Base-by-base conservation (phyloP, 2,888 invertebrate species). In the Ichneumoninae sp. region DNA sequence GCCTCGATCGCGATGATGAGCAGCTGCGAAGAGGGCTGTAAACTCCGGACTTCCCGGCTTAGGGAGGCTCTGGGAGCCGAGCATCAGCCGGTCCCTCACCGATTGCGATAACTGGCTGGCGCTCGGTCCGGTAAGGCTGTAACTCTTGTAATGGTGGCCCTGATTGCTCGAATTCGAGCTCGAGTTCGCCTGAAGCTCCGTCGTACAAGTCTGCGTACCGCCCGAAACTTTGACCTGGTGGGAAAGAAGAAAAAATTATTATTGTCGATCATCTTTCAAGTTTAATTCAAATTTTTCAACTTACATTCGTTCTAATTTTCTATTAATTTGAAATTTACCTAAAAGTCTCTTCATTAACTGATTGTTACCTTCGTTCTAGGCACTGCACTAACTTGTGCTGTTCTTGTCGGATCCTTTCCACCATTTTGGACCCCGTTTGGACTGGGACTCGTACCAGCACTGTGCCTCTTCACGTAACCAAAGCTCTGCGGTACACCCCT, bases 41-140 rank as follows among this genome's bases (percentile, higher is more conserved):
- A 96, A 96, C 90, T 96, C 95, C 87, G 96, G 96, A 80, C 96
- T 96, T 84, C 96, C 96, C 6, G 96, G 96, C 92, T 98, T 98
- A 0, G 97, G 97, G 83, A 97, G 94, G 89, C 97, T 97, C 92
- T 97, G 97, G 0, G 97, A 97, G n/a, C 97, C 97, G 83, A 97
- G 96, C 94, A 96, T 95, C 70, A 98, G 94, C 74, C 98, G 95
- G 92, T 98, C 98, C 8, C 98, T 94, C 1, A 98, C 97, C 66
- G 97, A 97, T 87, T 97, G 97, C 22, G 98, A 98, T 68, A 98
- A 94, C 93, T 98, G 98, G 74, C 97, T 97, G 5, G 98, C 98
- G 16, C 97, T 96, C 36, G 97, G 96, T 22, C 97, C 97, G 4
- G 97, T 97, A 88, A 98, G 94, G 1, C 97, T 97, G 94, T 97